These are phyloP conservation scores for Perdita meconis DNA, from an alignment of 2,888 invertebrate genomes.

Conservation along the genomic window DNA sequence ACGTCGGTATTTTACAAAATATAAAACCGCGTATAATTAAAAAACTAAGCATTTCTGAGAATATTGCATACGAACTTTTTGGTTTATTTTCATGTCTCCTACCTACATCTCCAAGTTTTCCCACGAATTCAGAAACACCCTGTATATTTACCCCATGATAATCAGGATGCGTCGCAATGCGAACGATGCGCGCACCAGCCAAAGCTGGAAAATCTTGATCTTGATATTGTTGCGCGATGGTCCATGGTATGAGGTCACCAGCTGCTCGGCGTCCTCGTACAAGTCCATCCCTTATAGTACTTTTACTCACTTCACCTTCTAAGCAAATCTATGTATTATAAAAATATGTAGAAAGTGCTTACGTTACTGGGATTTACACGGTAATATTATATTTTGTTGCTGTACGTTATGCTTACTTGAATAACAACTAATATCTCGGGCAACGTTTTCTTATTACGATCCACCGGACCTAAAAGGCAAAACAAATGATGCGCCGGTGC, in stretches of 20 bases:
- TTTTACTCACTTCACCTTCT: conserved; percentile 90
- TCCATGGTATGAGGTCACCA: conserved; percentile 99
- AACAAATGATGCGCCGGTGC: conserved; percentile 99
- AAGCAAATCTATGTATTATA: conserved; percentile 86
- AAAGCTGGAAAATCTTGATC: conserved; percentile 97
- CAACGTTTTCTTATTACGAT: conserved; percentile 88
- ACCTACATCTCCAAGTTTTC: too few relatives aligned
- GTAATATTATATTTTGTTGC: conserved; percentile 1
- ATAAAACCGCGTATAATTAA: too few relatives aligned
- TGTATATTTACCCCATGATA: conserved; percentile 91
- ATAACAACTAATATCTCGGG: conserved; percentile 98
- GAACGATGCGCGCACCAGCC: conserved; percentile 95
- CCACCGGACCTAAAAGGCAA: conserved; percentile 95
- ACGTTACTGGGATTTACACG: conserved; percentile 2
- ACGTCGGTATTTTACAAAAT: too few relatives aligned
- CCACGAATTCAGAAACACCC: too few relatives aligned
- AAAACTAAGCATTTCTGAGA: too few relatives aligned
- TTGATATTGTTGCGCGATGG: conserved; percentile 97
- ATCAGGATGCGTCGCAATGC: conserved; percentile 99
- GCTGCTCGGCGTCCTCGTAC: conserved; percentile 95
- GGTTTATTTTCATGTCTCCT: too few relatives aligned
- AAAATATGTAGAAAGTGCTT: conserved; percentile 12
- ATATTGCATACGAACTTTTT: too few relatives aligned
- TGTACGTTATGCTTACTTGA: conserved; percentile 86
- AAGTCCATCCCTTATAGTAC: conserved; percentile 90